phyloP scores from a whole-genome alignment of 2,888 invertebrate genomes.

The Apodemia duryi region DNA sequence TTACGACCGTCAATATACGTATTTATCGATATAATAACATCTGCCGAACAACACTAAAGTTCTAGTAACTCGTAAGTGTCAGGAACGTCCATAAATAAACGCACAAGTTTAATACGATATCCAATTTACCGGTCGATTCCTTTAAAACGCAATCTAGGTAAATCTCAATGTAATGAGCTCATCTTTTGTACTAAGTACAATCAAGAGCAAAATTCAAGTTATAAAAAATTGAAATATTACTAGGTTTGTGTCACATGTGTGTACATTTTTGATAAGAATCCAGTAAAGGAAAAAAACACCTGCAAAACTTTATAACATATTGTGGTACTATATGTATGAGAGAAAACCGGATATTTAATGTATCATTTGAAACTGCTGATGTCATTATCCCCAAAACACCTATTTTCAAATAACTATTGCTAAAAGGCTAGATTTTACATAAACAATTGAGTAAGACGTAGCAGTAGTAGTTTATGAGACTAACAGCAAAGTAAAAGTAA shows the following conservation, averaged over 20 bases:
- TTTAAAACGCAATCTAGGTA: slow-evolving; percentile 25
- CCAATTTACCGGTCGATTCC: slow-evolving; percentile 29
- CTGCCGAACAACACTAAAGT: neutral
- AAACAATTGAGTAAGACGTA: no score
- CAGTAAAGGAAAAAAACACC: no score
- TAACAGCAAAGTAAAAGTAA: no score
- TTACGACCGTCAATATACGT: neutral
- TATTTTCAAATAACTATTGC: no score
- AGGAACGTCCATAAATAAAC: slow-evolving; percentile 21
- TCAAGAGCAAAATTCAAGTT: neutral
- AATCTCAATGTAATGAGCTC: slow-evolving; percentile 20
- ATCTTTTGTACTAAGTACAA: slow-evolving; percentile 16
- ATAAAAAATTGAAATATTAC: neutral
- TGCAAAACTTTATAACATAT: no score
- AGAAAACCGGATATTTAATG: no score
- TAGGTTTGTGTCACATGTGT: no score
- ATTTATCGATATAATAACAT: neutral
- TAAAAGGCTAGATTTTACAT: no score
- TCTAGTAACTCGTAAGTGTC: slow-evolving; percentile 3
- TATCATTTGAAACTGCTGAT: no score
- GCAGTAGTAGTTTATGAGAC: no score
- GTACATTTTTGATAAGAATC: neutral
- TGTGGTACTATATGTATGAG: no score
- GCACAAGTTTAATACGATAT: slow-evolving; percentile 28
- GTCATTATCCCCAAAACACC: no score